Conservation (phyloP, 2,797 vertebrate genomes). For the Notamacropus eugenii region DNA sequence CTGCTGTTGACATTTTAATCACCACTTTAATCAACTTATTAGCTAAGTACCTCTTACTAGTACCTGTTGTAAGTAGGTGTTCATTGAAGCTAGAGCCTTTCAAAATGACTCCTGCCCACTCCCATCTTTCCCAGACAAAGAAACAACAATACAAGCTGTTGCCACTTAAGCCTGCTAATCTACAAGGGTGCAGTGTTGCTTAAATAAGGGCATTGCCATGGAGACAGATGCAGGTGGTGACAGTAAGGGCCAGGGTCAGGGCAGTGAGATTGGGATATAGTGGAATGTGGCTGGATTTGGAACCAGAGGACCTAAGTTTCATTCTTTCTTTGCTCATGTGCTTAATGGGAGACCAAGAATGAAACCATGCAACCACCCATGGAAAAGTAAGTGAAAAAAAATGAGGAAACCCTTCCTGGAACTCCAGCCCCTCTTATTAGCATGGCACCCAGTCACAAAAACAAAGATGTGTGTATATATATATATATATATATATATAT, state of each 20-base stretch:
- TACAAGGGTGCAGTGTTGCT: not conserved
- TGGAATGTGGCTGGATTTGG: not conserved
- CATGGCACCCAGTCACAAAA: not conserved
- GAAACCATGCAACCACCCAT: not conserved
- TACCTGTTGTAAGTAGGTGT: not conserved
- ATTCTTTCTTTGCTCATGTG: not conserved
- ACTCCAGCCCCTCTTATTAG: not conserved
- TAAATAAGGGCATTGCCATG: not conserved
- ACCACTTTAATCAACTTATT: slow-evolving; percentile 36
- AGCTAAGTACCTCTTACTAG: slow-evolving; percentile 20
- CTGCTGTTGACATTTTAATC: slow-evolving; percentile 26
- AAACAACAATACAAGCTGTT: not conserved
- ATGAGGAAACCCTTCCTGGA: not conserved
- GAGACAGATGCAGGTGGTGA: not conserved
- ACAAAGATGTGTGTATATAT: not conserved
- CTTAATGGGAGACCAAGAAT: not conserved
- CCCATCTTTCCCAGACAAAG: not conserved
- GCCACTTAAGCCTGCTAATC: not conserved
- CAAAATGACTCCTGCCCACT: not conserved
- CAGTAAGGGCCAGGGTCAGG: not conserved
- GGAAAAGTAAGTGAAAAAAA: not conserved
- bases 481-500: too few relatives aligned
- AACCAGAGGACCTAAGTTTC: not conserved
- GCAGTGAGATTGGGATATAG: not conserved
- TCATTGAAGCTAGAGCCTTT: slow-evolving; percentile 13